Percentiles rank a stretch among this genome's conserved stretches.
Evolutionary conservation across 2,888 invertebrate species (phyloP).

Genomic region (Venustoraphidia nigricollis): DNA sequence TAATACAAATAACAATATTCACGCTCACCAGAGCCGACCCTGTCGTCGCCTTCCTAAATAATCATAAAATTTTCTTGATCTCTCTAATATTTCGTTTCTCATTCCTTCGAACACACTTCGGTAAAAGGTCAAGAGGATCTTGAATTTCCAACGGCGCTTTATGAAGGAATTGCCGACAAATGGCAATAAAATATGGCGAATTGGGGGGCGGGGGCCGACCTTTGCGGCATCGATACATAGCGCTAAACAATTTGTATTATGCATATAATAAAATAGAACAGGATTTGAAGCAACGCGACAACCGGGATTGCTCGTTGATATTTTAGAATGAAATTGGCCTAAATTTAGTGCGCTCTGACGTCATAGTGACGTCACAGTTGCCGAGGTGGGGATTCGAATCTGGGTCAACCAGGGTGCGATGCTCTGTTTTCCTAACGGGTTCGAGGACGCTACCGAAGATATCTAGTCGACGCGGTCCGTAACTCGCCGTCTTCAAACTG

Average conservation of each 20-base stretch:
- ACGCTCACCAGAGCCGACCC: too few relatives aligned
- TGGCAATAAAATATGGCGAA: too few relatives aligned
- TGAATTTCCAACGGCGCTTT: too few relatives aligned
- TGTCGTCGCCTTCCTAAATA: too few relatives aligned
- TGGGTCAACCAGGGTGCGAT: constrained; percentile 53
- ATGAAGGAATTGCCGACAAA: too few relatives aligned
- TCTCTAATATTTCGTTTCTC: too few relatives aligned
- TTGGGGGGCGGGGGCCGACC: too few relatives aligned
- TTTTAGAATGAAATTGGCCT: constrained; percentile 53
- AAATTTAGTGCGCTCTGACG: constrained; percentile 37
- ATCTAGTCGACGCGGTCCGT: background rate
- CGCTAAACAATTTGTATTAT: background rate
- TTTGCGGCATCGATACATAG: too few relatives aligned
- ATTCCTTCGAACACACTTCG: too few relatives aligned
- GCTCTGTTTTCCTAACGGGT: constrained; percentile 34
- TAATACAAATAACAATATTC: too few relatives aligned
- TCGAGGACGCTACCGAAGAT: constrained; percentile 20
- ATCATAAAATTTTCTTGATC: too few relatives aligned
- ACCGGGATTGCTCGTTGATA: constrained; percentile 22
- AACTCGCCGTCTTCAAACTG: background rate
- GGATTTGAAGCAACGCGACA: background rate
- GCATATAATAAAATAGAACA: background rate
- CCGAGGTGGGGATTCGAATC: constrained; percentile 29
- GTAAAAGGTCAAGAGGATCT: too few relatives aligned
- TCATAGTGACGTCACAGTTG: constrained; percentile 31